Conservation (phyloP, 23 tunicate species). For the Trididemnum nubilum region DNA sequence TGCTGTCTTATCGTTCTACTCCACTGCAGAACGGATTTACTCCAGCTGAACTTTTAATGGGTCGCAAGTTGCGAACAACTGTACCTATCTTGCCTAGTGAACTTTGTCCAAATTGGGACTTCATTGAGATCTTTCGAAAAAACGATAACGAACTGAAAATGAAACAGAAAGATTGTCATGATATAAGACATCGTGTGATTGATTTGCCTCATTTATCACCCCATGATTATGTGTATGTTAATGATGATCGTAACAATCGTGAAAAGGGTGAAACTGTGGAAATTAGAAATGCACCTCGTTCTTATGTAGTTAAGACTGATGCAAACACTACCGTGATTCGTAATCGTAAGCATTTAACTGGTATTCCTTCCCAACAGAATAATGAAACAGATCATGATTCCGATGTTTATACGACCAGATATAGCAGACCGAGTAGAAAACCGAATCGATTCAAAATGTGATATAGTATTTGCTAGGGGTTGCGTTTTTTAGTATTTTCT, state of each 20-base stretch:
- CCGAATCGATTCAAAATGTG: background rate
- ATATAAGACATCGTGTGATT: slow-evolving; percentile 5
- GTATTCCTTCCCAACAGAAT: background rate
- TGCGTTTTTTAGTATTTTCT: background rate
- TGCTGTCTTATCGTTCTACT: slow-evolving; percentile 21
- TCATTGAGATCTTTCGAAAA: background rate
- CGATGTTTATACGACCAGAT: background rate
- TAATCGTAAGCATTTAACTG: slow-evolving; percentile 25
- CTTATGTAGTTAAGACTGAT: slow-evolving; percentile 1
- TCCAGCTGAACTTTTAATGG: slow-evolving; percentile 34
- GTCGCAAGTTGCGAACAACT: slow-evolving; percentile 3
- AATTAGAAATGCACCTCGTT: background rate
- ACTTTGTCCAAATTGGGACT: slow-evolving; percentile 10
- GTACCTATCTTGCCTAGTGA: background rate
- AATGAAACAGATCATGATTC: background rate
- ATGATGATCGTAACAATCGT: background rate
- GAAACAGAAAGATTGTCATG: background rate
- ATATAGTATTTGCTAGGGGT: background rate
- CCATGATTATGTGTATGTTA: background rate
- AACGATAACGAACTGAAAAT: background rate
- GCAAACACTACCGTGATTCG: background rate
- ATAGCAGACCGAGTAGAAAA: background rate
- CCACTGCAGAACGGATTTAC: slow-evolving; percentile 11
- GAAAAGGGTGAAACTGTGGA: background rate
- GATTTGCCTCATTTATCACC: slow-evolving; percentile 17